Percentiles rank a stretch among this genome's conserved stretches.
phyloP scores from a whole-genome alignment of 64 coral and sea anemone genomes.

The Pachyseris speciosa region DNA sequence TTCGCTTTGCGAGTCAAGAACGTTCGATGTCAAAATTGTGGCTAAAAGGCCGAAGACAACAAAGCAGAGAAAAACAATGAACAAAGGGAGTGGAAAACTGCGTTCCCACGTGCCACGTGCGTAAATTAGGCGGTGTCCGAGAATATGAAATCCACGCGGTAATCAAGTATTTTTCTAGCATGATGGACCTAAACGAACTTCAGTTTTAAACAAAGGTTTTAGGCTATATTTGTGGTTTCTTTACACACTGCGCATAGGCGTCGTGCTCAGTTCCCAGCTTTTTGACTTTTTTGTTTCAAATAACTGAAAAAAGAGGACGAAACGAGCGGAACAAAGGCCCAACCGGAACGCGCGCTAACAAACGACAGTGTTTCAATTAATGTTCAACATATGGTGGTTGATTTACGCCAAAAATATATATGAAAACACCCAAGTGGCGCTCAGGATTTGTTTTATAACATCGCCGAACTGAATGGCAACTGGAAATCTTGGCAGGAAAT shows the following conservation, averaged over 20 bases:
- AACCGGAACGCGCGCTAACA: constrained; percentile 3
- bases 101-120: neutral
- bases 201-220: no score
- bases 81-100: neutral
- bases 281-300: neutral
- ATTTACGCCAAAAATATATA: neutral
- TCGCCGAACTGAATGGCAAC: neutral
- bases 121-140: neutral
- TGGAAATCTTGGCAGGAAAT: neutral
- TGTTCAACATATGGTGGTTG: neutral
- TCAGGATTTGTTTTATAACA: neutral
- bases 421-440: no score
- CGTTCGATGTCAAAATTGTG: neutral
- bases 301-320: neutral
- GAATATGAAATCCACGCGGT: no score
- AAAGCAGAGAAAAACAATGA: neutral
- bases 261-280: neutral
- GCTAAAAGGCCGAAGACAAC: neutral
- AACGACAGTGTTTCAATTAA: neutral
- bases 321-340: neutral
- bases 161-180: no score
- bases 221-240: no score
- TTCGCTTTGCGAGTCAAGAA: neutral
- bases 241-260: no score
- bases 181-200: no score